phyloP scores from a whole-genome alignment of 2,888 invertebrate species.

The Idaea biselata region DNA sequence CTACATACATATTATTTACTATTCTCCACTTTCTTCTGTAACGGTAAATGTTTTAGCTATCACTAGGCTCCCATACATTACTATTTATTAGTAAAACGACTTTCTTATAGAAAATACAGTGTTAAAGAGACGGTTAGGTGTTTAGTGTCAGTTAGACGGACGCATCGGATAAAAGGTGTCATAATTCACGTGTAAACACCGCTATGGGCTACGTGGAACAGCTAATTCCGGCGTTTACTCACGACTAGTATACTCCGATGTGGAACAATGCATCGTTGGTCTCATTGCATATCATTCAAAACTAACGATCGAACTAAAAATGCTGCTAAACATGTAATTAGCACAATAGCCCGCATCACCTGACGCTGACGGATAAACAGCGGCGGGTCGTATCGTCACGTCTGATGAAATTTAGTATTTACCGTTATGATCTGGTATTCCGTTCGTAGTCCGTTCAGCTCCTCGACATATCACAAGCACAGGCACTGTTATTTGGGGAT shows the following conservation, averaged over 20 bases:
- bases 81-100: constrained; percentile 24
- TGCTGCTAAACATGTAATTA: constrained; percentile 11
- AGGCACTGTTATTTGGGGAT: constrained; percentile 50
- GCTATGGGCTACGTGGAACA: constrained; percentile 67
- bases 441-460: constrained; percentile 50
- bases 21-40: constrained; percentile 62
- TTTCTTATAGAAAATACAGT: constrained; percentile 44
- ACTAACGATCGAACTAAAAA: constrained; percentile 13
- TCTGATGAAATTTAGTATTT: constrained; percentile 52
- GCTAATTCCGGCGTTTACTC: constrained; percentile 16
- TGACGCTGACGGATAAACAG: constrained; percentile 76
- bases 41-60: constrained; percentile 53
- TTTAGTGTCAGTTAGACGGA: constrained; percentile 33
- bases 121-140: constrained; percentile 37
- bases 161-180: constrained; percentile 53
- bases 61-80: constrained; percentile 20
- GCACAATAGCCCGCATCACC: constrained; percentile 50
- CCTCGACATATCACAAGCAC: constrained; percentile 65
- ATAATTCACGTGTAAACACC: constrained; percentile 74
- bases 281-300: constrained; percentile 20
- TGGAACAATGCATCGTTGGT: constrained; percentile 49
- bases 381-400: constrained; percentile 62
- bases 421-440: constrained; percentile 74
- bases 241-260: constrained; percentile 43
- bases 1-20: constrained; percentile 44